A percentile compares a stretch with the other conserved stretches of the same genome.
phyloP scores from a whole-genome alignment of 2,888 invertebrate species.

The Incurvaria masculella region DNA sequence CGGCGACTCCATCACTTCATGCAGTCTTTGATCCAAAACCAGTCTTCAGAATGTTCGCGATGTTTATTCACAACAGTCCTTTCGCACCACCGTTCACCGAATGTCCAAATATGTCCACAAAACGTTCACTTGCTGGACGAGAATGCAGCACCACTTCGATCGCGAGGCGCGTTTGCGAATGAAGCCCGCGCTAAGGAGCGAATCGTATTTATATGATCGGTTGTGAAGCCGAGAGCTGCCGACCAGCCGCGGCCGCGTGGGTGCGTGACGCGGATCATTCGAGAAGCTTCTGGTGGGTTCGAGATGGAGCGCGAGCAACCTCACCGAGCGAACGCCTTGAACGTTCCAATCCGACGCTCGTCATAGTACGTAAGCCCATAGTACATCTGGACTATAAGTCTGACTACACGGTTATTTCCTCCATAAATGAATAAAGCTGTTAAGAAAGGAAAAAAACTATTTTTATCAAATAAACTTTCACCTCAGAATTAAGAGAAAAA shows the following conservation, averaged over 20 bases:
- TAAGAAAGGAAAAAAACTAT: too few relatives aligned
- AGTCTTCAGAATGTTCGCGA: background rate
- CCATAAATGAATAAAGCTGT: too few relatives aligned
- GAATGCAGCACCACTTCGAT: background rate
- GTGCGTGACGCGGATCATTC: constrained; percentile 14
- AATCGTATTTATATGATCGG: background rate
- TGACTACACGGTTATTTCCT: too few relatives aligned
- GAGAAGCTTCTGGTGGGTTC: constrained; percentile 30
- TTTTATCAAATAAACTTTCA: too few relatives aligned
- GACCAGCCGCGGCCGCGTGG: background rate
- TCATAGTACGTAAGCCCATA: too few relatives aligned
- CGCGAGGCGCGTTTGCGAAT: background rate
- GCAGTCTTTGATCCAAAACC: constrained; percentile 8
- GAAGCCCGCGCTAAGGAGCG: background rate
- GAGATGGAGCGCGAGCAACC: too few relatives aligned
- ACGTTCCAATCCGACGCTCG: background rate
- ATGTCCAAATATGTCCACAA: background rate
- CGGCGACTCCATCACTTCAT: constrained; percentile 54
- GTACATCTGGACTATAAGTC: too few relatives aligned
- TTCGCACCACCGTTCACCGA: background rate
- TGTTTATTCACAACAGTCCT: background rate
- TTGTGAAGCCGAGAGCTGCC: background rate
- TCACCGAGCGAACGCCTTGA: background rate
- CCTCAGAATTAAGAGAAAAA: too few relatives aligned
- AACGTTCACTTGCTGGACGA: background rate